Evolutionary conservation across 2,113 vertebrate genomes (phyloP).

Genomic region (Canis aureus): DNA sequence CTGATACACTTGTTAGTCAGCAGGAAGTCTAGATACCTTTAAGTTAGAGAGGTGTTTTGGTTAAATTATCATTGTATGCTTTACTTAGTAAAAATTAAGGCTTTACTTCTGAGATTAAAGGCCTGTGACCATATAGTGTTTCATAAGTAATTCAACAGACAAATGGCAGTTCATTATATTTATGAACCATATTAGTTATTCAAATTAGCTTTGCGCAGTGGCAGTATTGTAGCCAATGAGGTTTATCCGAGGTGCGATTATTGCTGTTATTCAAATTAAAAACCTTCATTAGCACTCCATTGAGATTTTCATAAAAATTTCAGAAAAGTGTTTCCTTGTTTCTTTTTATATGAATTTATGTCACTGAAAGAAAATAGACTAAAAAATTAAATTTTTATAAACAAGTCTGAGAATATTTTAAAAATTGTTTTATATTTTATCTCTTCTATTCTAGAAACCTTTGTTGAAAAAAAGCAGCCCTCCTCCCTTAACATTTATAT

Average conservation of each 20-base stretch:
- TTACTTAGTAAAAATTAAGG: conserved; percentile 31
- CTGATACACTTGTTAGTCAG: neutral
- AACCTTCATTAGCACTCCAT: neutral
- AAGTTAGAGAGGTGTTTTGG: neutral
- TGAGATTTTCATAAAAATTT: neutral
- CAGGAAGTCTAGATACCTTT: neutral
- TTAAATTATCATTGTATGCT: neutral
- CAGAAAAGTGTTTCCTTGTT: conserved; percentile 11
- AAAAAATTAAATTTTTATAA: conserved; percentile 12
- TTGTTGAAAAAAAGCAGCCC: neutral
- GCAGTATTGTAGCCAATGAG: too few species aligned
- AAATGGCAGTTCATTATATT: neutral
- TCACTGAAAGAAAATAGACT: neutral
- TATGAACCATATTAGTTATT: neutral
- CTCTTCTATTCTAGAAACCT: neutral
- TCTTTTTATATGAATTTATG: neutral
- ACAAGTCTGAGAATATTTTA: neutral
- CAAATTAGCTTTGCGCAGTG: neutral
- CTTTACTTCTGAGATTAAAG: conserved; percentile 22
- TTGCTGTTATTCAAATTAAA: neutral
- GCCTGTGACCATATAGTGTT: neutral
- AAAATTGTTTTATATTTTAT: neutral
- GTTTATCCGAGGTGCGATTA: too few species aligned
- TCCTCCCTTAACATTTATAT: neutral
- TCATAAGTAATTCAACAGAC: neutral